phyloP scores from a whole-genome alignment of 2,888 invertebrate genomes.

The Argyresthia goedartella region DNA sequence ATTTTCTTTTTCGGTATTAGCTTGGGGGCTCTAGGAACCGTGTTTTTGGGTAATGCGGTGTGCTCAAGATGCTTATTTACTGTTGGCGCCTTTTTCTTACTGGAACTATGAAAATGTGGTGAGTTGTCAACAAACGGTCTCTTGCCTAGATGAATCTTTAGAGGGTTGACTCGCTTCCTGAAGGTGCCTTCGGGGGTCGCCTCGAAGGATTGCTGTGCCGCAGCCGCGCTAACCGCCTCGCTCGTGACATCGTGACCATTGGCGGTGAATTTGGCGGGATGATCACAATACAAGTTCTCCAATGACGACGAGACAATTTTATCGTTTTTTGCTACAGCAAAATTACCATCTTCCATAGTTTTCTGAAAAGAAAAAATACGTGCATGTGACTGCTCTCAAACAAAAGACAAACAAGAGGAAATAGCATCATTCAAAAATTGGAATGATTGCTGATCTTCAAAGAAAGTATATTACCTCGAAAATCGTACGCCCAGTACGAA shows the following conservation, averaged over 20 bases:
- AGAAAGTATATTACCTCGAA: slow-evolving; percentile 47
- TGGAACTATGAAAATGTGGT: slow-evolving; percentile 37
- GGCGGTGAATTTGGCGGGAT: slow-evolving; percentile 44
- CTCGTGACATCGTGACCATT: slow-evolving; percentile 51
- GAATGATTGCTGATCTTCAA: slow-evolving; percentile 33
- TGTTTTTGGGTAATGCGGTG: slow-evolving; percentile 23
- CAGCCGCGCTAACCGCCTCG: slow-evolving; percentile 29
- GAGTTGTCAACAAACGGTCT: slow-evolving; percentile 62
- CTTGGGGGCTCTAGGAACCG: slow-evolving; percentile 45
- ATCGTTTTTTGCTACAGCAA: slow-evolving; percentile 52
- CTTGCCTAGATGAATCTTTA: slow-evolving; percentile 59
- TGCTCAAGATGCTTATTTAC: slow-evolving; percentile 40
- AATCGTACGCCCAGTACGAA: slow-evolving; percentile 69
- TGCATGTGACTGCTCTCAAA: slow-evolving; percentile 50
- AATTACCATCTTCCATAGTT: slow-evolving; percentile 71
- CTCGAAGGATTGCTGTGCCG: slow-evolving; percentile 29
- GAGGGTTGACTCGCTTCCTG: slow-evolving; percentile 55
- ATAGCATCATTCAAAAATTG: slow-evolving; percentile 50
- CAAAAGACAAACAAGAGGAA: slow-evolving; percentile 63
- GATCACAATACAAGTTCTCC: slow-evolving; percentile 45
- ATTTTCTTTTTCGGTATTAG: slow-evolving; percentile 43
- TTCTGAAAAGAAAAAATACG: slow-evolving; percentile 58
- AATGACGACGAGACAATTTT: slow-evolving; percentile 43
- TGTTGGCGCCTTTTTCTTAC: slow-evolving; percentile 46
- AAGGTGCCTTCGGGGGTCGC: slow-evolving; percentile 39